These are phyloP conservation scores for Drosophila kanapiae DNA, from an alignment of 1,140 invertebrate species.

Conservation along the genomic window DNA sequence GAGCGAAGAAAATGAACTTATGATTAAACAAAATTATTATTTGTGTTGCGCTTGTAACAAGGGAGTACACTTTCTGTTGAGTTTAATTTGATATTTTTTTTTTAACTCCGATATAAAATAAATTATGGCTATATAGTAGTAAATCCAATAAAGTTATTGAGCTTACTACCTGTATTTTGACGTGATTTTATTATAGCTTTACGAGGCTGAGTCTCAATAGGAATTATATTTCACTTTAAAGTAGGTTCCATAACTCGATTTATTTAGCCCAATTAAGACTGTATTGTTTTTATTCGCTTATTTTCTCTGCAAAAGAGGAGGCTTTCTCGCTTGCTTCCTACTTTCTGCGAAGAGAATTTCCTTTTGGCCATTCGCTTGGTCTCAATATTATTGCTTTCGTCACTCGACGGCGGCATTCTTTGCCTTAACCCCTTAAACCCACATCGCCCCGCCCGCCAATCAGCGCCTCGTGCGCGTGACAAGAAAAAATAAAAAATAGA, in stretches of 20 bases:
- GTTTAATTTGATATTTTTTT: background rate
- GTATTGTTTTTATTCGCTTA: background rate
- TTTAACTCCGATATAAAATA: background rate
- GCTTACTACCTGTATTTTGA: background rate
- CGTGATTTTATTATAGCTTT: background rate
- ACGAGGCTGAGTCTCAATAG: too few species aligned
- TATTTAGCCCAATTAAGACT: conserved; percentile 1
- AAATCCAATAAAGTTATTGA: background rate
- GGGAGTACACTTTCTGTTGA: background rate
- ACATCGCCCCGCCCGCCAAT: conserved; percentile 10
- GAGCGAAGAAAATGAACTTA: too few species aligned
- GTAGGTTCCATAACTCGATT: background rate
- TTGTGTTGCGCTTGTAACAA: background rate
- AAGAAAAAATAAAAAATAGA: conserved; percentile 31
- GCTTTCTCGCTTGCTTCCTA: conserved; percentile 15
- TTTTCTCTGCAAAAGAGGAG: background rate
- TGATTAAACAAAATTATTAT: background rate
- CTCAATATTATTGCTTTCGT: conserved; percentile 24
- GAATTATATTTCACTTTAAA: background rate
- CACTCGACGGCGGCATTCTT: conserved; percentile 46
- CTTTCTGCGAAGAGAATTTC: conserved; percentile 14
- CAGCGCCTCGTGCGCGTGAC: conserved; percentile 69
- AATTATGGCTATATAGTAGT: background rate
- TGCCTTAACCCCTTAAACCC: conserved; percentile 44
- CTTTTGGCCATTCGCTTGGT: conserved; percentile 18